These are phyloP conservation scores for Dryomyza anilis DNA, from an alignment of 2,888 invertebrate genomes.

Conservation along the genomic window DNA sequence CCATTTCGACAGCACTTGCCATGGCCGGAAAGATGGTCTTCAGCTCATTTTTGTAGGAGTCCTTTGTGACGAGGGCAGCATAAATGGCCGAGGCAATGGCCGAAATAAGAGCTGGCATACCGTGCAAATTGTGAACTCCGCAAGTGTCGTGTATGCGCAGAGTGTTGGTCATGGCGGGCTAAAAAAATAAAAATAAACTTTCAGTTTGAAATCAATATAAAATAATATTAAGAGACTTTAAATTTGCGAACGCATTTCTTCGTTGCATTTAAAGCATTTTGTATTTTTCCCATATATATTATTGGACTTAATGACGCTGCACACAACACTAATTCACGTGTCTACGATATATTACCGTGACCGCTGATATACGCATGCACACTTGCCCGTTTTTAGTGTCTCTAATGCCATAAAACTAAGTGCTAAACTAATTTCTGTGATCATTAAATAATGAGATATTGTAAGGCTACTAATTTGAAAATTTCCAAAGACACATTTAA, in stretches of 20 bases:
- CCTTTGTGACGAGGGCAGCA: slow-evolving; percentile 72
- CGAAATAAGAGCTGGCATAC: slow-evolving; percentile 89
- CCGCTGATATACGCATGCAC: background rate
- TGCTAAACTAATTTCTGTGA: no score
- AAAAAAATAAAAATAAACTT: slow-evolving; percentile 11
- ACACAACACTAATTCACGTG: background rate
- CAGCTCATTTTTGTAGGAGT: slow-evolving; percentile 68
- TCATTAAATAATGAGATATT: no score
- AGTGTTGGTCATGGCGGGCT: slow-evolving; percentile 55
- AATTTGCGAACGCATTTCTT: no score
- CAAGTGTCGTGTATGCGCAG: slow-evolving; percentile 66
- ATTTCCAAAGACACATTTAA: no score
- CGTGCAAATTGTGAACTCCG: slow-evolving; percentile 95
- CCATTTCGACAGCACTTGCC: slow-evolving; percentile 53
- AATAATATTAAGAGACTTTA: no score
- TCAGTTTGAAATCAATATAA: no score
- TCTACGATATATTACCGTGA: background rate
- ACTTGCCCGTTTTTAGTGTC: no score
- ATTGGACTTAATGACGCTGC: background rate
- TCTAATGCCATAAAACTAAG: no score
- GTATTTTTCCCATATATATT: no score
- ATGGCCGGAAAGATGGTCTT: slow-evolving; percentile 68
- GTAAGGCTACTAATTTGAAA: no score
- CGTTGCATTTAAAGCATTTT: no score
- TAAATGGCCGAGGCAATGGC: slow-evolving; percentile 79